A percentile compares a stretch with the other conserved stretches of the same genome.
Evolutionary conservation across 2,113 vertebrate species (phyloP).

Genomic region (Onychorhynchus coronatus): DNA sequence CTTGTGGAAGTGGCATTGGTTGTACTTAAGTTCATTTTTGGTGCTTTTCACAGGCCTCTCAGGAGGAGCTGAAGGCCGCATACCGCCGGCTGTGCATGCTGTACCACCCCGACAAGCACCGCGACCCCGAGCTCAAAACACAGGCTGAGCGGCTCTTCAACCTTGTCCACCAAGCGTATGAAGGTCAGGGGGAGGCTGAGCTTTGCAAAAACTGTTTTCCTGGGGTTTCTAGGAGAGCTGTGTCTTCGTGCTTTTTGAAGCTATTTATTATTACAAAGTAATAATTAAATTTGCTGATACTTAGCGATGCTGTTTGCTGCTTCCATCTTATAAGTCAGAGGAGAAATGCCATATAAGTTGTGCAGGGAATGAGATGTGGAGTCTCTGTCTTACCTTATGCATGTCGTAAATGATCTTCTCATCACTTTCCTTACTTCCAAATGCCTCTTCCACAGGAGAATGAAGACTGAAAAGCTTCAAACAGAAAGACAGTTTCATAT

Average conservation of each 20-base stretch:
- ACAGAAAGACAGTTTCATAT: neutral
- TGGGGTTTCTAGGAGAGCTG: neutral
- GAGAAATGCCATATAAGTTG: neutral
- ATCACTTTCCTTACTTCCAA: neutral
- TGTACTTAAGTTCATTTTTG: neutral
- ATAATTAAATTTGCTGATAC: neutral
- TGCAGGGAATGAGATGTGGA: neutral
- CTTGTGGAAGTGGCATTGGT: neutral
- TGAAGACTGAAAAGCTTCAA: neutral
- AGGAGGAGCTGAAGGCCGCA: constrained; percentile 92
- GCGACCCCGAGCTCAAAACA: constrained; percentile 91
- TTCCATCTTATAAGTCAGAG: neutral
- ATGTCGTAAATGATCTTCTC: neutral
- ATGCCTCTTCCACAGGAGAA: neutral
- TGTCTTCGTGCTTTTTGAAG: neutral
- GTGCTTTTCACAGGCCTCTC: constrained; percentile 83
- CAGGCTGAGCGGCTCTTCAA: constrained; percentile 95
- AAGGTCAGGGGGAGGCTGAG: constrained; percentile 79
- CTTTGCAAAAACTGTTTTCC: neutral
- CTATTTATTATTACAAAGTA: neutral
- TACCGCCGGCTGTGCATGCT: constrained; percentile 96
- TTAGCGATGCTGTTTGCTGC: neutral
- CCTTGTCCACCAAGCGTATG: constrained; percentile 95
- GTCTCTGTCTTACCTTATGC: neutral
- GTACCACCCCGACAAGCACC: constrained; percentile 98